Evolutionary conservation across 2,888 invertebrate genomes (phyloP), one percentile per base, ranked within the genome.

Genomic region (Drosophila nigritarsus): DNA sequence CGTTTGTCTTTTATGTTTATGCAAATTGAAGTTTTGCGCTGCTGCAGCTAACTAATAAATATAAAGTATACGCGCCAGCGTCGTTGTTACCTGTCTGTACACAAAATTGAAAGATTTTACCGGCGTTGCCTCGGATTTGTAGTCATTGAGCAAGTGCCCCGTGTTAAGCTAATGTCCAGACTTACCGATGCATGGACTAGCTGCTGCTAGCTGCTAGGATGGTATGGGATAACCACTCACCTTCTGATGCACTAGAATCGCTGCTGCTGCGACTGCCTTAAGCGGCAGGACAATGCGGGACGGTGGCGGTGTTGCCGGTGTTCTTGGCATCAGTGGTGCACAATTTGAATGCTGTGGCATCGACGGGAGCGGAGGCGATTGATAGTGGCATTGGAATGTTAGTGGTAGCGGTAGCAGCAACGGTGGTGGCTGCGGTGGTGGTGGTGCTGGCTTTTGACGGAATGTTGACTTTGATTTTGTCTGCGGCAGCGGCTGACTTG

Each of bases 1-100:
- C 74, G 68, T 79, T 78, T 78, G 85, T 78, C 87, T 81, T 83
- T 86, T 87, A 82, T 88, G 87, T 85, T 90, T 89, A 90, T 89
- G 89, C 81, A 90, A 90, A 89, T 89, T 88, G 88, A 88, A 89
- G 83, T 85, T 85, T 73, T 67, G 71, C 50, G 64, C 58, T 65
- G 63, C 53, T 70, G 64, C 68, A 73, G 70, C 64, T 72, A 80
- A 77, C 85, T 82, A 88, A 90, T 89, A 90, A 89, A 90, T 89
- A 90, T 89, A 88, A 81, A 90, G 78, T 77, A 80, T 75, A 80
- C 82, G 75, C 83, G 77, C 68, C 63, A 68, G 54, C 62, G 72
- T 83, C 70, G 72, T 60, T 73, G 71, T 45, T 58, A 59, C 56
- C 30, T 61, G 34, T 54, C 51, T 50, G 49, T 60, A 66, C 71